Conservation (phyloP, 2,113 vertebrate genomes). For the Elachura formosa region DNA sequence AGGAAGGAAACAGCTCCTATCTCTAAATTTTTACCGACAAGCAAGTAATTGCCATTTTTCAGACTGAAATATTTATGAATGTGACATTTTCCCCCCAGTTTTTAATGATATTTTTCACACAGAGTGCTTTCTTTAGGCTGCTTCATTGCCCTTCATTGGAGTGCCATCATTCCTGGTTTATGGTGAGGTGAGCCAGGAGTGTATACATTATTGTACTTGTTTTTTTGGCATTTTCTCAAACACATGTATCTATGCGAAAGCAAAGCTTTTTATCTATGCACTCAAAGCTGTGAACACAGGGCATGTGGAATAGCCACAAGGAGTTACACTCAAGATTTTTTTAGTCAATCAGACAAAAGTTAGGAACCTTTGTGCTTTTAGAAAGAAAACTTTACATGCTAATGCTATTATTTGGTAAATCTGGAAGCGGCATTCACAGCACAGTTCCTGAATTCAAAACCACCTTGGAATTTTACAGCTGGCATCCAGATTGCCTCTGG, state of each 20-base stretch:
- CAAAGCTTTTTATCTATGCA: too few relatives aligned
- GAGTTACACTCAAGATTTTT: background rate
- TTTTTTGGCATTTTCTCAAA: background rate
- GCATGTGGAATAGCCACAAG: background rate
- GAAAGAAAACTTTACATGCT: background rate
- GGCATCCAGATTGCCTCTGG: slow-evolving; percentile 16
- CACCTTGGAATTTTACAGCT: slow-evolving; percentile 1
- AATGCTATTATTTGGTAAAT: background rate
- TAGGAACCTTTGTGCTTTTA: background rate
- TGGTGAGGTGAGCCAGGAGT: background rate
- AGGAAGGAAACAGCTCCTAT: slow-evolving; percentile 28
- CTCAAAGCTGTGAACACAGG: background rate
- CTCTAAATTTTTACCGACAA: background rate
- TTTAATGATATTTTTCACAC: background rate
- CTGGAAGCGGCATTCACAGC: background rate
- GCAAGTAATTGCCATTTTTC: background rate
- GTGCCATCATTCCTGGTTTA: background rate
- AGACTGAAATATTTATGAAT: background rate
- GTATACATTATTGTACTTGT: background rate
- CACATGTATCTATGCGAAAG: background rate
- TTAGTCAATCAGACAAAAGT: background rate
- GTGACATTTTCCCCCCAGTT: background rate
- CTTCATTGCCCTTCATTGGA: background rate
- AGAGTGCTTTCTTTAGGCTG: background rate
- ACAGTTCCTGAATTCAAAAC: background rate